Conservation (phyloP, 2,797 vertebrate genomes). For the Rhinatrema bivittatum region DNA sequence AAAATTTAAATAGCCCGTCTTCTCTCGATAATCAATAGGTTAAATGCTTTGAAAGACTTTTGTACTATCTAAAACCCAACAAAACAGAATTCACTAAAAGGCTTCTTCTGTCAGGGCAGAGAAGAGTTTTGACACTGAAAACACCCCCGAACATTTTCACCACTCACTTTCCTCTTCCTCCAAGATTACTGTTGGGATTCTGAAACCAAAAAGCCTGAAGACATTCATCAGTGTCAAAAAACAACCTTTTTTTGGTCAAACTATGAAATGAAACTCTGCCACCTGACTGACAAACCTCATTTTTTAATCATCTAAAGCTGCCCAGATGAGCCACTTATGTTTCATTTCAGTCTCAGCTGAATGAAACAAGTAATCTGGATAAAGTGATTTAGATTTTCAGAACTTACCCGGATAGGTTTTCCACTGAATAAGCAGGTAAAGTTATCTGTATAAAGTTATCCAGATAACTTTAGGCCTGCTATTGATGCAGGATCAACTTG, state of each 20-base stretch:
- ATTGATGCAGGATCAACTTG: too few relatives aligned
- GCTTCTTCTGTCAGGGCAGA: not conserved
- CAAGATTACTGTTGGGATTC: constrained; percentile 12
- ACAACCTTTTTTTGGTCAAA: constrained; percentile 10
- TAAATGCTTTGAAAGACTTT: constrained; percentile 17
- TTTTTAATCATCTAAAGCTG: constrained; percentile 19
- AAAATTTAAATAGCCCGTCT: constrained; percentile 38
- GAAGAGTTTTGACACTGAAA: constrained; percentile 1
- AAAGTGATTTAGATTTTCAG: too few relatives aligned
- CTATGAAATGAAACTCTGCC: constrained; percentile 21
- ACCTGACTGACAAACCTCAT: constrained; percentile 14
- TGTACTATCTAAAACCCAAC: constrained; percentile 1
- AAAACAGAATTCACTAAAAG: not conserved
- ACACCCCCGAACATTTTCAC: constrained; percentile 5
- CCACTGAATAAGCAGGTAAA: too few relatives aligned
- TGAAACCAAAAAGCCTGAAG: constrained; percentile 19
- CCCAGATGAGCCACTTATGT: constrained; percentile 1
- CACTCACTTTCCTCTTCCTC: not conserved
- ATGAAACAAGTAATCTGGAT: too few relatives aligned
- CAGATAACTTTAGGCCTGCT: too few relatives aligned
- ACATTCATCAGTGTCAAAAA: constrained; percentile 17
- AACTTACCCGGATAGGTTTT: too few relatives aligned
- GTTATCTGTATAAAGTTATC: too few relatives aligned
- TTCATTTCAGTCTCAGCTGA: constrained; percentile 11
- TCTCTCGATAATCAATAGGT: constrained; percentile 25